Conservation (phyloP, 2,113 vertebrate genomes). For the Cariama cristata region DNA sequence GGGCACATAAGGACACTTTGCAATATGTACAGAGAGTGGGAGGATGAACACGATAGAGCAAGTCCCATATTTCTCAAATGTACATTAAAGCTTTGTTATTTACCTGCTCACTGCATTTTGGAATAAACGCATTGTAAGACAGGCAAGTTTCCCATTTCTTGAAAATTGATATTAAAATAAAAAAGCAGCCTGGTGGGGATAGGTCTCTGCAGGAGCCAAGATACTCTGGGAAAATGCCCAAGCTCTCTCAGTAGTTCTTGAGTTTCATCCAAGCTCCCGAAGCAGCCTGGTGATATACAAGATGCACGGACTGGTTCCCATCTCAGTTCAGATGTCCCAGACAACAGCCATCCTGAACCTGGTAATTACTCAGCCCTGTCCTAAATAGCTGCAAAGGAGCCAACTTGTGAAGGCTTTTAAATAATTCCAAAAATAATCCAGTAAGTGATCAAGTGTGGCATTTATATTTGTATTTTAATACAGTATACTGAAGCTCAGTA, state of each 20-base stretch:
- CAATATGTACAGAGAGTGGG: neutral
- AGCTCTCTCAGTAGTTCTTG: neutral
- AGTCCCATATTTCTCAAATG: rapidly evolving
- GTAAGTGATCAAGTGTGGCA: neutral
- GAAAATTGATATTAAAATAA: conserved; percentile 44
- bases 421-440: neutral
- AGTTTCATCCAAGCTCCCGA: conserved; percentile 5
- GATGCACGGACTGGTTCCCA: neutral
- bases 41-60: neutral
- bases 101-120: neutral
- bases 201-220: conserved; percentile 24
- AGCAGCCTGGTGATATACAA: neutral
- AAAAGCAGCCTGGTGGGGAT: conserved; percentile 17
- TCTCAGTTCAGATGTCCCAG: neutral
- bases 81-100: neutral
- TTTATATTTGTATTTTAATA: neutral
- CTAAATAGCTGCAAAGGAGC: neutral
- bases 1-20: neutral
- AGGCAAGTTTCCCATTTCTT: neutral
- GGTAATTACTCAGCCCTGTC: neutral
- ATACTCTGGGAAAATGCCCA: conserved; percentile 45
- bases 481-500: neutral
- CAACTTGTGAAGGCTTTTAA: neutral
- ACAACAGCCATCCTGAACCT: neutral
- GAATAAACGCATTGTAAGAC: neutral